phyloP scores from a whole-genome alignment of 2,888 invertebrate genomes.

The Yponomeuta sedellus region DNA sequence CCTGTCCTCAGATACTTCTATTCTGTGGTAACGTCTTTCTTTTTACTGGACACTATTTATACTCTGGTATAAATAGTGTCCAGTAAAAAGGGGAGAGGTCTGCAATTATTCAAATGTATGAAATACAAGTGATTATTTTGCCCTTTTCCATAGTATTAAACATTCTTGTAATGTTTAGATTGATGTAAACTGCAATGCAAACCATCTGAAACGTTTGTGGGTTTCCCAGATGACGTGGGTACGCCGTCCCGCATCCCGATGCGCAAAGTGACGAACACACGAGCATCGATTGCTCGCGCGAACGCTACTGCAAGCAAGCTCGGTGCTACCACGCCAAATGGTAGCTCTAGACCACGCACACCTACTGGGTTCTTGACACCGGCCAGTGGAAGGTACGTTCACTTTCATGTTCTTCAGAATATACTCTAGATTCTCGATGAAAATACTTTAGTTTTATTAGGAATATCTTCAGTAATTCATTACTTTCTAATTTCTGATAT shows the following conservation, averaged over 20 bases:
- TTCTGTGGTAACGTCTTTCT: no score
- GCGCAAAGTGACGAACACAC: conserved; percentile 80
- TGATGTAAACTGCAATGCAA: not conserved
- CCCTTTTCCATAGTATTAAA: no score
- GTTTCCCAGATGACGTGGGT: conserved; percentile 78
- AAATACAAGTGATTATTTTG: not conserved
- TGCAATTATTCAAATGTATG: no score
- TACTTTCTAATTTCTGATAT: no score
- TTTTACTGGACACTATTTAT: no score
- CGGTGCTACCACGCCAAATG: conserved; percentile 76
- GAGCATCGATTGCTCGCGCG: conserved; percentile 71
- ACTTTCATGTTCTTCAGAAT: not conserved
- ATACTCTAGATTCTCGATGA: not conserved
- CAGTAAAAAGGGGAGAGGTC: no score
- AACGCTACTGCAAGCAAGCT: conserved; percentile 79
- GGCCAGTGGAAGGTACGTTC: conserved; percentile 82
- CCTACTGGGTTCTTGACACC: conserved; percentile 87
- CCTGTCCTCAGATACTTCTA: no score
- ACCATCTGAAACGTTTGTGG: not conserved
- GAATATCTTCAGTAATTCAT: no score
- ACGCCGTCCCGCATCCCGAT: conserved; percentile 90
- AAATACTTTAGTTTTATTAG: not conserved
- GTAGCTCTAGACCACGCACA: conserved; percentile 81
- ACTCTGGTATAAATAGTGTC: no score
- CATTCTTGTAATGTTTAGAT: no score